A percentile compares a stretch with the other conserved stretches of the same genome.
Evolutionary conservation across 2,888 invertebrate species (phyloP).

Genomic region (Nysson spinosus): DNA sequence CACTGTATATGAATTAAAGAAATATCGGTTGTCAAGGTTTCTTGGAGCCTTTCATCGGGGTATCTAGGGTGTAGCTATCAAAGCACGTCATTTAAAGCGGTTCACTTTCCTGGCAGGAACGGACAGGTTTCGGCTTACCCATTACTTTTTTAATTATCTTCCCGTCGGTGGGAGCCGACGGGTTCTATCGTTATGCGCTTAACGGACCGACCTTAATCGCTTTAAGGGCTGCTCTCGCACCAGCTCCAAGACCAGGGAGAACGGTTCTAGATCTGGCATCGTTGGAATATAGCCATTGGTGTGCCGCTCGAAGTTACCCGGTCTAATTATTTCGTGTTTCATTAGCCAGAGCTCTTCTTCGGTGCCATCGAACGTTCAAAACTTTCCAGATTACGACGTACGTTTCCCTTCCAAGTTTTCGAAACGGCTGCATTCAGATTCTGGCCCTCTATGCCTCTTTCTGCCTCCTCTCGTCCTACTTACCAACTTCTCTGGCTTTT

Average conservation of each 20-base stretch:
- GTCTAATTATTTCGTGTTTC: slow-evolving; percentile 51
- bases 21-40: slow-evolving; percentile 18
- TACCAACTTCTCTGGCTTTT: background rate
- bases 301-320: slow-evolving; percentile 13
- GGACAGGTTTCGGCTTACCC: slow-evolving; percentile 56
- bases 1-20: too few species aligned
- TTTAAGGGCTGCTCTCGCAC: slow-evolving; percentile 53
- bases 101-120: slow-evolving; percentile 37
- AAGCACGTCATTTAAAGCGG: slow-evolving; percentile 17
- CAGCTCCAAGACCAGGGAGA: slow-evolving; percentile 6
- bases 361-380: slow-evolving; percentile 29
- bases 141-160: slow-evolving; percentile 71
- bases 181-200: slow-evolving; percentile 63
- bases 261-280: slow-evolving; percentile 20
- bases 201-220: slow-evolving; percentile 67
- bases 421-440: background rate
- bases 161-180: slow-evolving; percentile 26
- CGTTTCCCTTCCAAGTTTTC: slow-evolving; percentile 12
- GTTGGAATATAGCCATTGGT: slow-evolving; percentile 27
- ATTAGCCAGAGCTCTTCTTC: slow-evolving; percentile 22
- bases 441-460: background rate
- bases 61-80: slow-evolving; percentile 21
- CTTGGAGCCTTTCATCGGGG: slow-evolving; percentile 26
- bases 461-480: slow-evolving; percentile 7
- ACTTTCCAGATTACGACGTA: slow-evolving; percentile 38